phyloP scores from a whole-genome alignment of 2,797 vertebrate genomes.

The Coreius guichenoti region DNA sequence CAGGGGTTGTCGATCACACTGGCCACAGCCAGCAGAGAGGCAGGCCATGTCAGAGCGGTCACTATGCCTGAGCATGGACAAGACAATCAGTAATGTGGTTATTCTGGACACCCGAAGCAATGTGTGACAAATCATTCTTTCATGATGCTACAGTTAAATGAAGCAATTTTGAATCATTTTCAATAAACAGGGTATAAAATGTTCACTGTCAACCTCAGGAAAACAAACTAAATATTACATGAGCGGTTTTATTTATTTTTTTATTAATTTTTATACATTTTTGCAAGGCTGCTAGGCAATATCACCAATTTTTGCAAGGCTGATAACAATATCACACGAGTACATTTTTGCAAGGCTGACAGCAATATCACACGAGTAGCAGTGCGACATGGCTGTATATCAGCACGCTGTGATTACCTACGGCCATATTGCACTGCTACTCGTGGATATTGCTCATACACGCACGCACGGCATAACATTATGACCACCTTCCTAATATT shows the following conservation, averaged over 20 bases:
- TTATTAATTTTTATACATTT: not conserved
- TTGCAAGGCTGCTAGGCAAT: no score
- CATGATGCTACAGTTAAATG: not conserved
- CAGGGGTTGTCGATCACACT: slow-evolving; percentile 96
- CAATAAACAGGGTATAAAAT: not conserved
- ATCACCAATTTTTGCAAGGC: no score
- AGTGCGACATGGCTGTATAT: no score
- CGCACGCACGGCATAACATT: no score
- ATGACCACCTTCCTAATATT: no score
- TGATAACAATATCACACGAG: no score
- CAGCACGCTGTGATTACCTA: no score
- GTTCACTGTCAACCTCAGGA: not conserved
- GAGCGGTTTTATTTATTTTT: not conserved
- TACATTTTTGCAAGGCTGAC: no score
- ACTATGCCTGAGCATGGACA: slow-evolving; percentile 82
- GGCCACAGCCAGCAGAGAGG: slow-evolving; percentile 88
- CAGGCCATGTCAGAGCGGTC: slow-evolving; percentile 91
- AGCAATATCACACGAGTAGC: no score
- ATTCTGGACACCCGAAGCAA: not conserved
- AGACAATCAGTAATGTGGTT: not conserved
- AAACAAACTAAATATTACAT: not conserved
- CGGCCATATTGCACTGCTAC: no score
- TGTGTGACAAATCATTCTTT: not conserved
- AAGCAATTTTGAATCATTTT: not conserved
- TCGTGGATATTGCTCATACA: no score